Conservation (phyloP, 2,113 vertebrate genomes). For the Anthoscopus minutus region DNA sequence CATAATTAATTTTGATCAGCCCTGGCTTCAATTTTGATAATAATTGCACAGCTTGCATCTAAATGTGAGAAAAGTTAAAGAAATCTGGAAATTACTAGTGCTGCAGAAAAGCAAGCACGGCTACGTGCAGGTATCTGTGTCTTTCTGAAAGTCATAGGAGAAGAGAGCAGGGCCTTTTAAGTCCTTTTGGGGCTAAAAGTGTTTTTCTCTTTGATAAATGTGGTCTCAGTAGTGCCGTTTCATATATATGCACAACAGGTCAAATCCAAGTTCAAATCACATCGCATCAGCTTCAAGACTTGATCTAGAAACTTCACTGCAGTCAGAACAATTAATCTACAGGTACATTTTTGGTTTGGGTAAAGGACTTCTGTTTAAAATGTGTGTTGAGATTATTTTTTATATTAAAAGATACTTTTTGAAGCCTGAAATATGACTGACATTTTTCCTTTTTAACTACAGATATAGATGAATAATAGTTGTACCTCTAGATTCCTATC, state of each 20-base stretch:
- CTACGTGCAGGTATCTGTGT: neutral
- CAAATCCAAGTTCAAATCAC: neutral
- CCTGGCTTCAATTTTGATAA: neutral
- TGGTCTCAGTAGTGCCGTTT: neutral
- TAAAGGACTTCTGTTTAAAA: neutral
- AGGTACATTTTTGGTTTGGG: neutral
- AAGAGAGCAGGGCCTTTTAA: neutral
- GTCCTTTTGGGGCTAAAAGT: neutral
- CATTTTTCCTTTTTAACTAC: neutral
- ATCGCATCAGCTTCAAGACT: neutral
- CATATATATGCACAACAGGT: accelerated
- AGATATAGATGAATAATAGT: neutral
- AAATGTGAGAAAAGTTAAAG: neutral
- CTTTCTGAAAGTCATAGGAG: neutral
- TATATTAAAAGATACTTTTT: neutral
- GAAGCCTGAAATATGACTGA: neutral
- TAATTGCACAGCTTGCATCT: neutral
- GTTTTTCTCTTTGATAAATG: neutral
- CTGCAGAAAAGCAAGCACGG: neutral
- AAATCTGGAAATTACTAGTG: neutral
- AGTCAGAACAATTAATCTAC: neutral
- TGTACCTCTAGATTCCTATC: neutral
- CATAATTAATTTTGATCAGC: neutral
- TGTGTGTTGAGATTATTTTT: neutral
- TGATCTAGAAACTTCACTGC: neutral